Percentiles rank a stretch among this genome's conserved stretches.
Conservation (phyloP, 2,888 invertebrate genomes). For the Tinea trinotella region DNA sequence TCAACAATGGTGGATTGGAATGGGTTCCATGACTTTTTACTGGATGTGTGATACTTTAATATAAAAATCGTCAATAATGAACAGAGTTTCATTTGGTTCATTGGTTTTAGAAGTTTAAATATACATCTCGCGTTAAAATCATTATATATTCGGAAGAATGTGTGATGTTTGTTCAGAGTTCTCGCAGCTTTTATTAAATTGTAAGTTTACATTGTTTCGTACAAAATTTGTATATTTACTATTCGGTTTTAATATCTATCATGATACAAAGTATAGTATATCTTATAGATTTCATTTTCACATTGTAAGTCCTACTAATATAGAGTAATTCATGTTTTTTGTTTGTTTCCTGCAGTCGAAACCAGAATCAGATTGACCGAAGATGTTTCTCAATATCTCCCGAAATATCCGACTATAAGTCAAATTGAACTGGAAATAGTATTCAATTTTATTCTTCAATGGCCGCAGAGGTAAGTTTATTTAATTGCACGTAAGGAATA, state of each 20-base stretch:
- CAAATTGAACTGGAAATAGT: conserved; percentile 88
- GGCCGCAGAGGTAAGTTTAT: conserved; percentile 86
- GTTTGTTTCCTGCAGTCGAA: not conserved
- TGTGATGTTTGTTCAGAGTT: conserved; percentile 97
- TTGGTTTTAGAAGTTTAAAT: conserved; percentile 54
- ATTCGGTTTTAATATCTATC: not conserved
- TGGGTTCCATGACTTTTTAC: conserved; percentile 55
- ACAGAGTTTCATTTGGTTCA: conserved; percentile 50
- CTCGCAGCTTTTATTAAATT: conserved; percentile 87
- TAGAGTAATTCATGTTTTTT: conserved; percentile 20
- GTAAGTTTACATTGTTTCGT: conserved; percentile 69
- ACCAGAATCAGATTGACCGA: conserved; percentile 77
- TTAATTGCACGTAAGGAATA: no score
- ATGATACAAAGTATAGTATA: not conserved
- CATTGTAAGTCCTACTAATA: conserved; percentile 27
- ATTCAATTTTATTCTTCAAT: conserved; percentile 87
- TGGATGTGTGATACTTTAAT: conserved; percentile 41
- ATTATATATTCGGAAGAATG: conserved; percentile 74
- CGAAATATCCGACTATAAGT: conserved; percentile 80
- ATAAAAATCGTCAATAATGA: conserved; percentile 67
- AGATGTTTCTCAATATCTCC: conserved; percentile 83
- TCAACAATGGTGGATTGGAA: conserved; percentile 68
- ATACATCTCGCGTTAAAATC: conserved; percentile 54
- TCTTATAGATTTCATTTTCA: not conserved
- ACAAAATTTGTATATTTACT: conserved; percentile 29